Evolutionary conservation across 2,888 invertebrate genomes (phyloP), one percentile per base, ranked within the genome.

Genomic region (Lasioglossum lativentre): DNA sequence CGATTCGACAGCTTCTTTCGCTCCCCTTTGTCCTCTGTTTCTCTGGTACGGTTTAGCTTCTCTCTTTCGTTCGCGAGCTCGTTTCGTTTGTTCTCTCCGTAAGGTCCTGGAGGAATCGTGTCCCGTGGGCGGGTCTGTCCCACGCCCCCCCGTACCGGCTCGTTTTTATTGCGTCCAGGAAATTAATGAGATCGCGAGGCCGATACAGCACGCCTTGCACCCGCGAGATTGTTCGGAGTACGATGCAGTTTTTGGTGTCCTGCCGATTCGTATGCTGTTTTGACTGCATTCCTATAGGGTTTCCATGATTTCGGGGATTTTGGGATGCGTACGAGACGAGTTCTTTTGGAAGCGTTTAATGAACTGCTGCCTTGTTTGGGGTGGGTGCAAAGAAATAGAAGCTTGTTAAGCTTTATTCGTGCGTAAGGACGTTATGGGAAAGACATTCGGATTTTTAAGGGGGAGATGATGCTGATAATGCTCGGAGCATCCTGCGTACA

Each of bases 51-150:
- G 45, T 45, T 45, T 10, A 8, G n/a, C n/a, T 52, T 16, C 63
- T 30, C 63, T 63, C 63, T 63, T 23, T 47, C 45, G n/a, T 63
- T 75, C 52, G 30, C 27, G 23, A 75, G 56, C 30, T 66, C 30
- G n/a, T 27, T 23, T 66, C 34, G 19, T 34, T 75, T 76, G 75
- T 78, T 47, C 30, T 80, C 85, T 56, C 59, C 42, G 40, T 56
- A 10, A 82, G 42, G 80, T 75, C 70, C 81, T 70, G 68, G 66
- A 30, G 70, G 77, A 75, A 82, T 79, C 86, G 78, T 38, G 38
- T 38, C 86, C 88, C 83, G 86, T 91, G 93, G 94, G 95, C 95
- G 95, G 94, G 93, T 93, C 94, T 91, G 93, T 95, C 95, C 94
- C 95, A 94, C 95, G 94, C 91, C 91, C 85, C 23, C 40, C 66